Conservation (phyloP, 2,797 vertebrate species). For the Aeoliscus strigatus region DNA sequence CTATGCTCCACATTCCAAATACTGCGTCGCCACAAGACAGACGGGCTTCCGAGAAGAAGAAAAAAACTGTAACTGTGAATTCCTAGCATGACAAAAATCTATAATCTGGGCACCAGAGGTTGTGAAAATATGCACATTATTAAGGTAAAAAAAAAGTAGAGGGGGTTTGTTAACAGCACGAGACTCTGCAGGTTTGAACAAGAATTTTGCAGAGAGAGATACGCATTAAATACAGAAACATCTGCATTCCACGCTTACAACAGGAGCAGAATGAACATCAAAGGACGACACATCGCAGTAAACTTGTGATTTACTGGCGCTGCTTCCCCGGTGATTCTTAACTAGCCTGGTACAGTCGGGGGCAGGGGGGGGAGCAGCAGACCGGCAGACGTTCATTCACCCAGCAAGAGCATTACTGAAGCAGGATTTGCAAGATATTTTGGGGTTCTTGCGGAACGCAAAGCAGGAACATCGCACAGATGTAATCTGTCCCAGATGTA, state of each 20-base stretch:
- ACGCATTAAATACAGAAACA: slow-evolving; percentile 58
- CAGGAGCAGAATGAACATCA: slow-evolving; percentile 59
- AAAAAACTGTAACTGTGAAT: slow-evolving; percentile 21
- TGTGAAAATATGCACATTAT: slow-evolving; percentile 50
- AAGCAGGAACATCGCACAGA: slow-evolving; percentile 5
- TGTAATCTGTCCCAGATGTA: slow-evolving; percentile 17
- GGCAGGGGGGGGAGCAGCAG: slow-evolving; percentile 12
- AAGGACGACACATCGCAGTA: slow-evolving; percentile 45
- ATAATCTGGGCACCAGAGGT: slow-evolving; percentile 31
- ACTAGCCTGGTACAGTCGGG: slow-evolving; percentile 13
- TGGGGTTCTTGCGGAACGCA: slow-evolving; percentile 14
- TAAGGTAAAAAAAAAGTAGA: slow-evolving; percentile 7
- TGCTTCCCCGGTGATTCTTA: slow-evolving; percentile 31
- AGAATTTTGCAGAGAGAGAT: slow-evolving; percentile 34
- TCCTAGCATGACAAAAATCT: slow-evolving; percentile 38
- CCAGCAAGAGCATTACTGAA: slow-evolving; percentile 3
- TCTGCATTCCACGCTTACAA: slow-evolving; percentile 49
- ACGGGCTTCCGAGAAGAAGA: neutral
- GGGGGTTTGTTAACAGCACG: slow-evolving; percentile 20
- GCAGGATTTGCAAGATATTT: slow-evolving; percentile 10
- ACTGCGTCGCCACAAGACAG: too few species aligned
- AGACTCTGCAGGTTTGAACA: slow-evolving; percentile 52
- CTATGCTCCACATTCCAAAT: too few species aligned
- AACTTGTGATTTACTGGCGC: slow-evolving; percentile 55
- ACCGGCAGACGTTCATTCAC: slow-evolving; percentile 19